phyloP scores from a whole-genome alignment of 2,797 vertebrate genomes.

The Spinus olivaceus region DNA sequence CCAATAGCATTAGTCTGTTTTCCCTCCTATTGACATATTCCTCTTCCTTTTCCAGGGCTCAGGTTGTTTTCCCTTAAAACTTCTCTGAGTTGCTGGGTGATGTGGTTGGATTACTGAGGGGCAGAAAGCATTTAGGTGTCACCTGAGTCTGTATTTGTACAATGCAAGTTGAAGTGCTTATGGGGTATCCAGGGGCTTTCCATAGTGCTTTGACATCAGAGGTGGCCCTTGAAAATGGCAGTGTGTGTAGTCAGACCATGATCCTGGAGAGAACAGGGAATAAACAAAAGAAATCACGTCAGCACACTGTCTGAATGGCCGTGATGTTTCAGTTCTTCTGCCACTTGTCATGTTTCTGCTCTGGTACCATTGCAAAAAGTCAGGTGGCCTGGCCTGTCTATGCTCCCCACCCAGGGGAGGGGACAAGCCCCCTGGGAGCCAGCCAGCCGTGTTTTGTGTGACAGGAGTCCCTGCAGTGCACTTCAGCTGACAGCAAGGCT shows the following conservation, averaged over 20 bases:
- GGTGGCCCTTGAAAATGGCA: not conserved
- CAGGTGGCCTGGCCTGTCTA: accelerated
- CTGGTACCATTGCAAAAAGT: not conserved
- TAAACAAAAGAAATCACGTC: not conserved
- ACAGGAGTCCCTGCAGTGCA: accelerated
- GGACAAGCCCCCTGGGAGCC: not conserved
- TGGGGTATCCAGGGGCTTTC: not conserved
- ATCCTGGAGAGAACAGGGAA: not conserved
- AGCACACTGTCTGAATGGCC: not conserved
- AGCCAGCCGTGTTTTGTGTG: not conserved
- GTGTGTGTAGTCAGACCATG: accelerated
- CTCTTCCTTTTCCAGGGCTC: not conserved
- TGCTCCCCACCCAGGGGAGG: not conserved
- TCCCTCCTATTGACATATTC: not conserved
- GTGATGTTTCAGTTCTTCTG: not conserved
- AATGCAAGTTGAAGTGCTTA: not conserved
- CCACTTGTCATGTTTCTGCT: not conserved
- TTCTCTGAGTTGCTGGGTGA: not conserved
- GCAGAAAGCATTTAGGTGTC: not conserved
- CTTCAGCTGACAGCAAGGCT: not conserved
- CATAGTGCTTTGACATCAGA: not conserved
- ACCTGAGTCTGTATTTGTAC: not conserved
- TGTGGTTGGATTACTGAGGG: not conserved
- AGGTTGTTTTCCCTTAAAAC: not conserved
- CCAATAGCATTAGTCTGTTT: not conserved